A percentile compares a stretch with the other conserved stretches of the same genome.
Conservation (phyloP, 2,888 invertebrate species). For the Linhomoeus sp. region DNA sequence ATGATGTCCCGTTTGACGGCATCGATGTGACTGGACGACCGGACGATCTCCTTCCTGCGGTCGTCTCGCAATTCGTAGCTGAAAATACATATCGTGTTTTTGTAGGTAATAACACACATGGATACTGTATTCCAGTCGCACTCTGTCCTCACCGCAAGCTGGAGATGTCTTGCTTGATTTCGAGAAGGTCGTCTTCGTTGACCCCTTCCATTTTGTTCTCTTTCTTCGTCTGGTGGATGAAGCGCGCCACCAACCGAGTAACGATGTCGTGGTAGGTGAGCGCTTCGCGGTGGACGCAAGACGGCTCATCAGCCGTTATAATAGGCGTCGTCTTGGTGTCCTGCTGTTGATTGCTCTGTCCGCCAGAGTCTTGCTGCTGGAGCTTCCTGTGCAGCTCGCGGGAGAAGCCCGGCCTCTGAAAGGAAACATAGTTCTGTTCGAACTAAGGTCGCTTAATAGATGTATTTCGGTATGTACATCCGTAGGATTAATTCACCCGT, state of each 20-base stretch:
- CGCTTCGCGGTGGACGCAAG: no score
- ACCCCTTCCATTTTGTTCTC: constrained; percentile 37
- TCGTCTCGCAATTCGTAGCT: constrained; percentile 38
- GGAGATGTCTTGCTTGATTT: constrained; percentile 40
- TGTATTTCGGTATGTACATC: no score
- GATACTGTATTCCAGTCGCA: no score
- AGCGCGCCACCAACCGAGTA: constrained; percentile 34
- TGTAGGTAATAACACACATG: no score
- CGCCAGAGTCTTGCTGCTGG: constrained; percentile 10
- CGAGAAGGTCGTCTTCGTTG: constrained; percentile 38
- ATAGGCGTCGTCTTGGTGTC: background rate
- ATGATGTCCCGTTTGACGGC: constrained; percentile 34
- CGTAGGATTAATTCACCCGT: constrained; percentile 12
- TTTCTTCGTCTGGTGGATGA: constrained; percentile 36
- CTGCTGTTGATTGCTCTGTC: background rate
- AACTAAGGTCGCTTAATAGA: no score
- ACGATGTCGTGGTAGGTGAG: constrained; percentile 31
- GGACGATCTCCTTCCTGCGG: constrained; percentile 32
- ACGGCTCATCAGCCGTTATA: no score
- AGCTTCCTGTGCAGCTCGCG: no score
- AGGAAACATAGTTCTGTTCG: no score
- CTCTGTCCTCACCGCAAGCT: constrained; percentile 32
- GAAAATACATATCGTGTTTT: constrained; percentile 7
- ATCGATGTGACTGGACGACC: constrained; percentile 34
- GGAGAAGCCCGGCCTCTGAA: no score